phyloP scores from a whole-genome alignment of 2,113 vertebrate genomes.

The Anguilla rostrata region DNA sequence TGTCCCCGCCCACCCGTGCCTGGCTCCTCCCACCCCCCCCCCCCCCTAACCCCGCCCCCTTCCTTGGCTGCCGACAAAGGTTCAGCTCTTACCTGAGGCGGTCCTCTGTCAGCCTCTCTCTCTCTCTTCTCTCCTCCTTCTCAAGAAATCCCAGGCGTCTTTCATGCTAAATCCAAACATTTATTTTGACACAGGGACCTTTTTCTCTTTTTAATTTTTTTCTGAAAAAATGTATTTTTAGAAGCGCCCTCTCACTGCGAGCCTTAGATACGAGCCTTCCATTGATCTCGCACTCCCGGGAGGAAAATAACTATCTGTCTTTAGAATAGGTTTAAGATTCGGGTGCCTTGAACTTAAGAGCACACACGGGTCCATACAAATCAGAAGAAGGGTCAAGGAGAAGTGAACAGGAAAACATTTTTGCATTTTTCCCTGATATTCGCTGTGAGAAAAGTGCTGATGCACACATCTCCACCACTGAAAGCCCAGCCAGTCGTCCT shows the following conservation, averaged over 20 bases:
- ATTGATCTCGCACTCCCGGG: background rate
- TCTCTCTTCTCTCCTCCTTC: background rate
- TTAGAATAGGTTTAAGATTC: background rate
- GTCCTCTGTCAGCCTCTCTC: background rate
- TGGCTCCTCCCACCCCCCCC: background rate
- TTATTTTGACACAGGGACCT: background rate
- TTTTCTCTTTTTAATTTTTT: background rate
- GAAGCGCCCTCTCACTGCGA: background rate
- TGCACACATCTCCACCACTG: background rate
- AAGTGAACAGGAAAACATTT: background rate
- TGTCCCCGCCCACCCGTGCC: background rate
- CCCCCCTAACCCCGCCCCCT: too few relatives aligned
- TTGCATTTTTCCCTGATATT: background rate
- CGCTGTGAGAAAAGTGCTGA: constrained; percentile 1
- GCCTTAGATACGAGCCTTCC: background rate
- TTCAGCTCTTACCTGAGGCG: background rate
- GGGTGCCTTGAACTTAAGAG: background rate
- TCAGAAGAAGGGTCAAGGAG: background rate
- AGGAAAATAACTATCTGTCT: background rate
- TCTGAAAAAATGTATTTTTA: background rate
- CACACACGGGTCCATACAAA: background rate
- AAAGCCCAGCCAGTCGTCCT: background rate
- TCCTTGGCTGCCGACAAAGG: background rate
- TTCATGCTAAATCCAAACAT: background rate
- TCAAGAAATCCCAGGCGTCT: background rate